phyloP scores from a whole-genome alignment of 2,888 invertebrate species.

The Pterostichus niger region DNA sequence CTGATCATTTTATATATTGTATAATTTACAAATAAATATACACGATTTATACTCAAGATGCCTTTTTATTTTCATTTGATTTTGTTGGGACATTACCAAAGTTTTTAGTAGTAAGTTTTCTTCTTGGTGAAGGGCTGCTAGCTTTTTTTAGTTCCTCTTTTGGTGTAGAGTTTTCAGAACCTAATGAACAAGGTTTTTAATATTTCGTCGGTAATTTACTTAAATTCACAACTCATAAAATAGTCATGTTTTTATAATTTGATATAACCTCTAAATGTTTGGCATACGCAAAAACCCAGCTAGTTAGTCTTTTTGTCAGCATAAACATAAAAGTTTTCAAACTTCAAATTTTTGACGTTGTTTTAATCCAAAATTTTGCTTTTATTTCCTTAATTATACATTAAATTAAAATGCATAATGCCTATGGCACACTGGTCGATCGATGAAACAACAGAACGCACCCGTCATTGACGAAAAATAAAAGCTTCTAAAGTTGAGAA shows the following conservation, averaged over 20 bases:
- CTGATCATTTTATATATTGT: conserved; percentile 71
- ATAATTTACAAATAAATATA: conserved; percentile 16
- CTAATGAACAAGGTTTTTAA: not conserved
- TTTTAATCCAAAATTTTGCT: not conserved
- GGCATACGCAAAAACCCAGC: too few species aligned
- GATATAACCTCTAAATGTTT: too few species aligned
- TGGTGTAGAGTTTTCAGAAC: not conserved
- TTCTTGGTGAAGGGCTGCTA: not conserved
- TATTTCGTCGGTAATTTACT: not conserved
- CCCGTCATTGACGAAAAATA: too few species aligned
- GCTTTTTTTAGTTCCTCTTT: not conserved
- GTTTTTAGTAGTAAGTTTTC: not conserved
- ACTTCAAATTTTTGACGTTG: too few species aligned
- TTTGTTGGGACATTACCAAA: not conserved
- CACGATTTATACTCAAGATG: not conserved
- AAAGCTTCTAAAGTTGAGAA: too few species aligned
- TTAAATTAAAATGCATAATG: too few species aligned
- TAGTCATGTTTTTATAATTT: not conserved
- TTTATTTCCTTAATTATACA: too few species aligned
- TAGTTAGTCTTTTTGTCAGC: not conserved
- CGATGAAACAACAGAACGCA: too few species aligned
- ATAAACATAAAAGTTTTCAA: not conserved
- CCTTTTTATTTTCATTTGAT: conserved; percentile 23
- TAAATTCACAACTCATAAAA: not conserved
- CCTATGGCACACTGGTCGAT: too few species aligned